These are phyloP conservation scores for Lithosia quadra DNA, from an alignment of 2,888 invertebrate genomes.

Conservation along the genomic window DNA sequence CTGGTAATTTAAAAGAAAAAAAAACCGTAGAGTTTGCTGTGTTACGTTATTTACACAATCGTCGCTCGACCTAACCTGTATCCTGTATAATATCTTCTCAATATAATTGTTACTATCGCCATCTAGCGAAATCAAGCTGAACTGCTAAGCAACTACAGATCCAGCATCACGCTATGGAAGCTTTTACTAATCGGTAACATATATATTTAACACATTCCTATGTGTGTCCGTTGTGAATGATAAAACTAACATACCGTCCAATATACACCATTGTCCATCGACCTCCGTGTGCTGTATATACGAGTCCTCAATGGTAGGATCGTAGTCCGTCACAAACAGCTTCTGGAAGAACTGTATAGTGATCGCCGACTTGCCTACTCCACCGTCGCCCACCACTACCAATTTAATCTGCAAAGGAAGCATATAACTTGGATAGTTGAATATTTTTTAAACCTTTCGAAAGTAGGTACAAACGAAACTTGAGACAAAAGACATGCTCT, in stretches of 20 bases:
- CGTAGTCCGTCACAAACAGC: slow-evolving; percentile 97
- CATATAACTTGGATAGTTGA: not conserved
- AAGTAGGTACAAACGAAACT: not conserved
- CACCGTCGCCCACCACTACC: slow-evolving; percentile 97
- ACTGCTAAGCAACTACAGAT: too few relatives aligned
- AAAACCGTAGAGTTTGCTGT: too few relatives aligned
- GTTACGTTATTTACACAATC: too few relatives aligned
- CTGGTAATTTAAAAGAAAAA: slow-evolving; percentile 75
- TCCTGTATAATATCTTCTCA: too few relatives aligned
- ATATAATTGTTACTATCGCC: too few relatives aligned
- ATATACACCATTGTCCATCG: slow-evolving; percentile 96
- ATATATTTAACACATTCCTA: not conserved
- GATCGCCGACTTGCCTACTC: slow-evolving; percentile 97
- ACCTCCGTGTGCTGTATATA: slow-evolving; percentile 98
- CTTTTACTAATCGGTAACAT: too few relatives aligned
- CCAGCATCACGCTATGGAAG: too few relatives aligned
- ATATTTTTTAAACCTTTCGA: not conserved
- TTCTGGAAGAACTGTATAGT: slow-evolving; percentile 99
- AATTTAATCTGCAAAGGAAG: slow-evolving; percentile 89
- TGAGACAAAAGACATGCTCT: too few relatives aligned
- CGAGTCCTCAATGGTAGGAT: slow-evolving; percentile 98
- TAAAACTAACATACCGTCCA: slow-evolving; percentile 89
- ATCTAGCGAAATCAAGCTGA: too few relatives aligned
- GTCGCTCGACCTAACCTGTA: too few relatives aligned
- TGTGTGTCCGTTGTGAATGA: not conserved